phyloP scores from a whole-genome alignment of 2,888 invertebrate genomes.

The Diaperis boleti region DNA sequence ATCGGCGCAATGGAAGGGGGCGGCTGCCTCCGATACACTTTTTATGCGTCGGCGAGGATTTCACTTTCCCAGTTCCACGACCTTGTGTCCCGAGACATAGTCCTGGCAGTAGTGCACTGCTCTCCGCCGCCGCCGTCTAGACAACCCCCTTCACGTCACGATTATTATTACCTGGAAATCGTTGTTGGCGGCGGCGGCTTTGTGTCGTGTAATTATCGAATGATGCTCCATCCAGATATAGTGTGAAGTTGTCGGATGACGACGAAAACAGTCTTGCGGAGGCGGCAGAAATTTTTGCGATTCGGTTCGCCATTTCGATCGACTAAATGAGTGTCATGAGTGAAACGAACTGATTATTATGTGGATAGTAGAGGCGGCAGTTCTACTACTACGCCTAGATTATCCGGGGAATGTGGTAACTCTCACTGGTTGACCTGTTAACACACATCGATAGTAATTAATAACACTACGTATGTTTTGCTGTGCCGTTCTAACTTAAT shows the following conservation, averaged over 20 bases:
- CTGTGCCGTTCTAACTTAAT: conserved; percentile 18
- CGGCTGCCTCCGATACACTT: conserved; percentile 50
- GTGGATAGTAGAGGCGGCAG: conserved; percentile 21
- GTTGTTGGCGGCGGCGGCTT: conserved; percentile 16
- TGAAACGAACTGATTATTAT: conserved; percentile 14
- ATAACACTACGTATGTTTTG: conserved; percentile 27
- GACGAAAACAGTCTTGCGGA: background rate
- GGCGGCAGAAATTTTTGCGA: conserved; percentile 8
- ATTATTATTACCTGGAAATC: conserved; percentile 35
- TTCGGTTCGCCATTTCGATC: conserved; percentile 1
- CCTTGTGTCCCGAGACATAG: conserved; percentile 59
- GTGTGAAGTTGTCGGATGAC: background rate
- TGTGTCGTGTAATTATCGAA: conserved; percentile 26
- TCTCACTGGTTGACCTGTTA: conserved; percentile 43
- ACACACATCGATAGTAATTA: conserved; percentile 37
- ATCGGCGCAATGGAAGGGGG: conserved; percentile 26
- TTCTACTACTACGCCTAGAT: conserved; percentile 23
- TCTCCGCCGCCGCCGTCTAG: conserved; percentile 51
- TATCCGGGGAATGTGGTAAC: conserved; percentile 40
- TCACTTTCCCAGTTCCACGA: conserved; percentile 66
- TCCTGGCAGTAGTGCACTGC: conserved; percentile 53
- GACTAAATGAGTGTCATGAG: conserved; percentile 1
- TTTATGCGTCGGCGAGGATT: conserved; percentile 62
- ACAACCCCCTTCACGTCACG: conserved; percentile 49
- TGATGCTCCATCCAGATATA: conserved; percentile 5